A percentile compares a stretch with the other conserved stretches of the same genome.
phyloP scores from a whole-genome alignment of 2,888 invertebrate genomes.

The Cataglyphis livida region DNA sequence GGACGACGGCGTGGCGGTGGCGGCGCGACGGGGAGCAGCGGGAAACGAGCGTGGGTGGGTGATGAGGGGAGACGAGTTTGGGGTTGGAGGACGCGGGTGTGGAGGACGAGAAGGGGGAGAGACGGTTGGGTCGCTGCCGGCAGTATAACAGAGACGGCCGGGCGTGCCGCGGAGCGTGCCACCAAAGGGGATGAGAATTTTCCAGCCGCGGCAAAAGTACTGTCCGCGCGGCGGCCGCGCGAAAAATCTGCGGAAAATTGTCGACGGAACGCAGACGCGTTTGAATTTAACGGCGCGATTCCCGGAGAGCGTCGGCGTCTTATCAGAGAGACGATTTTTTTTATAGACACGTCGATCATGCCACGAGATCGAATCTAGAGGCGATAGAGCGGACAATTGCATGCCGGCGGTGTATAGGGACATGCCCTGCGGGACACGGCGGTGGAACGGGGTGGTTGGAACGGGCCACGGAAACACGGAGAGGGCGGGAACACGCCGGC shows the following conservation, averaged over 20 bases:
- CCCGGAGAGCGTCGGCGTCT: not conserved
- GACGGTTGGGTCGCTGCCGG: constrained; percentile 83
- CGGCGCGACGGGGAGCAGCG: constrained; percentile 37
- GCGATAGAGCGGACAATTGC: constrained; percentile 74
- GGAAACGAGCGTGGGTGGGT: constrained; percentile 39
- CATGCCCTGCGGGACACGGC: constrained; percentile 85
- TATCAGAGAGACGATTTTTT: constrained; percentile 77
- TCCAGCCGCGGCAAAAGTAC: constrained; percentile 79
- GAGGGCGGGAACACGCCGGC: constrained; percentile 83
- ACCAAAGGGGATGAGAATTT: constrained; percentile 85
- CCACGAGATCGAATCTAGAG: constrained; percentile 10
- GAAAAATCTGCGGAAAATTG: constrained; percentile 75
- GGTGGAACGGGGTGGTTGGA: constrained; percentile 84
- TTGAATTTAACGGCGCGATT: not conserved
- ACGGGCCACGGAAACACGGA: constrained; percentile 85
- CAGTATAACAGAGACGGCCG: constrained; percentile 85
- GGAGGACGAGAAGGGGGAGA: constrained; percentile 74
- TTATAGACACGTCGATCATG: not conserved
- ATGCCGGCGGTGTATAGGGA: constrained; percentile 78
- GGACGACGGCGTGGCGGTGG: constrained; percentile 57
- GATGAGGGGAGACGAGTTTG: constrained; percentile 59
- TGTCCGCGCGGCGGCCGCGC: constrained; percentile 73
- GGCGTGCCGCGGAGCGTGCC: constrained; percentile 86
- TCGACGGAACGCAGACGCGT: not conserved
- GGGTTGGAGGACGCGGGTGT: constrained; percentile 61